Conservation (phyloP, 2,888 invertebrate genomes). For the Cephus runcator region DNA sequence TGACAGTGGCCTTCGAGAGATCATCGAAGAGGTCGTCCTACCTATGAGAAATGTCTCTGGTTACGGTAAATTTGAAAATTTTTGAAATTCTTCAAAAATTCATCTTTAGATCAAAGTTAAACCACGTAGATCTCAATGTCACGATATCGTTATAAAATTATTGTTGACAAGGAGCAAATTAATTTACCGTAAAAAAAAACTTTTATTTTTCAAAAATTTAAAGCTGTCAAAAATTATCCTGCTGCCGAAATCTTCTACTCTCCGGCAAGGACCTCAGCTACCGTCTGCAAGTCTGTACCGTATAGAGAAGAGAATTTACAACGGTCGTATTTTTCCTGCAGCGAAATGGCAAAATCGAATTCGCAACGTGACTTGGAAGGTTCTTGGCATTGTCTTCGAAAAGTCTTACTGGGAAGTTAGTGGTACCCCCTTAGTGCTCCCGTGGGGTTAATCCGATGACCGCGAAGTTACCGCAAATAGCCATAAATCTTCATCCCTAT, state of each 20-base stretch:
- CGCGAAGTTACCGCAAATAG: slow-evolving; percentile 47
- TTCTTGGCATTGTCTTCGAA: not conserved
- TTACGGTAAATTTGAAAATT: slow-evolving; percentile 37
- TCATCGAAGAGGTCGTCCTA: slow-evolving; percentile 31
- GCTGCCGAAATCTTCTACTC: not conserved
- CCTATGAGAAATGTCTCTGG: slow-evolving; percentile 33
- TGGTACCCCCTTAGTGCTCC: slow-evolving; percentile 29
- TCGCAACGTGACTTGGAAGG: not conserved
- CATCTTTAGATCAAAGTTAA: not conserved
- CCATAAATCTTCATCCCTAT: slow-evolving; percentile 42
- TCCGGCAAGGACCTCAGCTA: not conserved
- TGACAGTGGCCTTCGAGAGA: slow-evolving; percentile 41
- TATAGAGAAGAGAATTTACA: not conserved
- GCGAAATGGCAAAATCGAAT: not conserved
- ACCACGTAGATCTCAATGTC: not conserved
- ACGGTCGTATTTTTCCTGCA: not conserved
- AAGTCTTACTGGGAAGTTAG: slow-evolving; percentile 17
- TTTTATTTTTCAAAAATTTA: not conserved
- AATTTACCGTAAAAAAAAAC: not conserved
- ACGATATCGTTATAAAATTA: not conserved
- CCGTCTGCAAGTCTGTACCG: not conserved
- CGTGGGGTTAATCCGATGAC: slow-evolving; percentile 49
- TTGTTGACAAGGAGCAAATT: not conserved
- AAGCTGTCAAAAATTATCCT: not conserved
- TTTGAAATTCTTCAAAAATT: slow-evolving; percentile 8